Percentiles rank a stretch among this genome's conserved stretches.
Conservation (phyloP, 1,140 invertebrate genomes). For the Macrobrachium nipponense region DNA sequence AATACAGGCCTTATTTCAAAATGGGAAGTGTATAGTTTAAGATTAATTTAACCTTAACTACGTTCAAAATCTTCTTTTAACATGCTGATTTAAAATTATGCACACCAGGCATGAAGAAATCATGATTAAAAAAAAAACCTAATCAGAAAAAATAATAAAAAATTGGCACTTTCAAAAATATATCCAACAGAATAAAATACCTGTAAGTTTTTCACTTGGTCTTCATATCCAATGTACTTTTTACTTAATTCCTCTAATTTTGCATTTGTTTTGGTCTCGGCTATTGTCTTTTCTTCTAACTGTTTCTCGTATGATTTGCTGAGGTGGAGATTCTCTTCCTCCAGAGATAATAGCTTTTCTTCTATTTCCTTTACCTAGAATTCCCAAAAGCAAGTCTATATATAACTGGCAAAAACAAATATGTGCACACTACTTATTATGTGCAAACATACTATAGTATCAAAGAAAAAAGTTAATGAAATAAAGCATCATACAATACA, state of each 20-base stretch:
- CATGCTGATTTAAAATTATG: too few relatives aligned
- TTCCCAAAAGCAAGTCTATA: not conserved
- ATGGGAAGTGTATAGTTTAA: too few relatives aligned
- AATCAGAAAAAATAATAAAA: too few relatives aligned
- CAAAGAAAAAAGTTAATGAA: too few relatives aligned
- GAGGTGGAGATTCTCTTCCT: slow-evolving; percentile 24
- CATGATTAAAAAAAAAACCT: too few relatives aligned
- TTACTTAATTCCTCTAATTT: slow-evolving; percentile 65
- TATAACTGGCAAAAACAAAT: not conserved
- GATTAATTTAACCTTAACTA: too few relatives aligned
- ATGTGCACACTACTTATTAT: not conserved
- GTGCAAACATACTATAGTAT: not conserved
- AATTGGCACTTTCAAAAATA: not conserved
- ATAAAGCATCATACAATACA: not conserved
- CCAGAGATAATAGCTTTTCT: slow-evolving; percentile 16
- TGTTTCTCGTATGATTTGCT: slow-evolving; percentile 61
- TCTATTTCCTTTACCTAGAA: slow-evolving; percentile 30
- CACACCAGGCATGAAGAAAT: too few relatives aligned
- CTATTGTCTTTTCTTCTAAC: slow-evolving; percentile 65
- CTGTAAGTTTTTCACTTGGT: slow-evolving; percentile 58
- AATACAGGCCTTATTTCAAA: too few relatives aligned
- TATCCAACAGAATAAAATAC: slow-evolving; percentile 12
- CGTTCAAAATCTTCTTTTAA: too few relatives aligned
- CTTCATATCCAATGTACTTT: slow-evolving; percentile 48
- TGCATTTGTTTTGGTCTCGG: slow-evolving; percentile 63